Base-by-base conservation (phyloP, 2,888 invertebrate genomes). In the Platypus cylindrus region DNA sequence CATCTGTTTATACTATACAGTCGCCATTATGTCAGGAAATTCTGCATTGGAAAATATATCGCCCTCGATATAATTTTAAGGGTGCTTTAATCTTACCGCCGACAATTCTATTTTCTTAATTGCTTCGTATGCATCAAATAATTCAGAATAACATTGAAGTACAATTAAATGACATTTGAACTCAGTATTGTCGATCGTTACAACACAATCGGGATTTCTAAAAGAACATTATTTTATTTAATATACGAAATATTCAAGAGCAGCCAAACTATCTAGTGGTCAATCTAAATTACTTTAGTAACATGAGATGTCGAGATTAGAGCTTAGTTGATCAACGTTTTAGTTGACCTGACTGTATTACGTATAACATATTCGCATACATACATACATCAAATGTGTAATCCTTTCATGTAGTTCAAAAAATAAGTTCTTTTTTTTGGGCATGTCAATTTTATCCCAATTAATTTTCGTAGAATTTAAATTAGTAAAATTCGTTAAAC, bases 161-260 rank as follows among this genome's bases (percentile, higher is more conserved):
- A 80, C 75, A 16, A 79, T 64, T 15, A 70, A 65, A 52, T 80
- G 79, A 53, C 78, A 79, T 42, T 73, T 70, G 48, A 78, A 78
- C 49, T 74, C 73, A 47, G 77, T 72, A 38, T 70, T 64, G 9
- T 70, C 77, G 34, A 79, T 72, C 44, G 70, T 69, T 3, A 79
- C 65, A 32, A 73, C 63, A 29, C 73, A 73, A 51, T 80, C 79
- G 3, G 79, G 74, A 49, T 78, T 78, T 52, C 78, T 78, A 58
- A 14, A 51, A 54, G 43, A 39, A 35, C 34, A 35, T 8, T 22
- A 17, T 16, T 16, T 32, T 14, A 16, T 29, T 20, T 18, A 2
- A 18, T 14, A 27, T 24, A 14, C 30, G 32, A 34, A 17, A 11
- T 12, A 34, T 28, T 22, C 17, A 32, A n/a, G n/a, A n/a, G n/a